A percentile compares a stretch with the other conserved stretches of the same genome.
phyloP scores from a whole-genome alignment of 92 coral and sea anemone species.

The Zoanthus sansibaricus region DNA sequence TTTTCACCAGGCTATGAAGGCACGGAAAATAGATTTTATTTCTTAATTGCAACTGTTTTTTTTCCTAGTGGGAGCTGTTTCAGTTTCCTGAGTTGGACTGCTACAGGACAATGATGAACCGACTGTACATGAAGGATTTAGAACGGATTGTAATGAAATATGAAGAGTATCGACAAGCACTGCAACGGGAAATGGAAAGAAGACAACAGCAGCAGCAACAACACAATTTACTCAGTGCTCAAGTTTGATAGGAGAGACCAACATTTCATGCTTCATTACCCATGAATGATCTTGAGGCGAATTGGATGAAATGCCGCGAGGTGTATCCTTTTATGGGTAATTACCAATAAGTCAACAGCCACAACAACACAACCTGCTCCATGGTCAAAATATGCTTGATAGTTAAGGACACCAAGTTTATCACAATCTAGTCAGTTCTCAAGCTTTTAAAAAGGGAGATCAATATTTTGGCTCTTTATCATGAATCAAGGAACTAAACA shows the following conservation, averaged over 20 bases:
- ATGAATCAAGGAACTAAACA: too few species aligned
- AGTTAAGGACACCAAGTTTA: slow-evolving; percentile 10
- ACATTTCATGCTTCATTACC: not conserved
- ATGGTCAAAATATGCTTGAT: not conserved
- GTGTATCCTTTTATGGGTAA: not conserved
- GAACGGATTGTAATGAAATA: slow-evolving; percentile 91
- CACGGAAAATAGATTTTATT: too few species aligned
- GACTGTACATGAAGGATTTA: slow-evolving; percentile 91
- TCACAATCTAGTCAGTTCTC: too few species aligned
- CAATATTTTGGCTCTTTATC: too few species aligned
- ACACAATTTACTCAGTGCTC: not conserved
- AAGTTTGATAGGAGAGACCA: not conserved
- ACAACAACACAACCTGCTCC: slow-evolving; percentile 43
- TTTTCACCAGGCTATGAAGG: too few species aligned
- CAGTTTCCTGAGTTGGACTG: slow-evolving; percentile 94
- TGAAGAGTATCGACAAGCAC: slow-evolving; percentile 89
- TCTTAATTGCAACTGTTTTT: not conserved
- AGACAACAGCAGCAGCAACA: slow-evolving; percentile 37
- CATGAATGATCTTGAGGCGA: not conserved
- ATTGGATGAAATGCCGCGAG: not conserved
- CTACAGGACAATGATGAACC: slow-evolving; percentile 90
- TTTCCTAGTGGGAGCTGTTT: slow-evolving; percentile 93
- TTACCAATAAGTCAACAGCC: slow-evolving; percentile 9
- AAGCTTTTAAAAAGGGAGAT: too few species aligned
- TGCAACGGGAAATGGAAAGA: slow-evolving; percentile 80